Base-by-base conservation (phyloP, 1,140 invertebrate species). In the Ephestia elutella region DNA sequence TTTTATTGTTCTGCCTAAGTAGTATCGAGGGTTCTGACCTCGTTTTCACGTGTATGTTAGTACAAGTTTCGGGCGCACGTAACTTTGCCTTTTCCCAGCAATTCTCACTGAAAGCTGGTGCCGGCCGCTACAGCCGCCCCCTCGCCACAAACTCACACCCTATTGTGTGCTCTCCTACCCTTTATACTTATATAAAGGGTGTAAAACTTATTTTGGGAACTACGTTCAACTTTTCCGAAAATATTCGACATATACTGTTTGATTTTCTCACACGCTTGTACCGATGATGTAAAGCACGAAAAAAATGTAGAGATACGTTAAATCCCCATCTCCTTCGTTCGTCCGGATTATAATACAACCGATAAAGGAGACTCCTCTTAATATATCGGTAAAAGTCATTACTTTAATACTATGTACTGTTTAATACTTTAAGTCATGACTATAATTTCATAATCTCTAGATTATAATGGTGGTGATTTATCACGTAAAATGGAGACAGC, bases 101-200 rank as follows among this genome's bases (percentile, higher is more conserved):
- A 66, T 69, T 68, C 61, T 60, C 64, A 57, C 54, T 65, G 65
- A 74, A 68, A 66, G 64, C 64, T 38, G 62, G 63, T 56, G 56
- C 64, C 68, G 65, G 54, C 62, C 60, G 63, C 65, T 51, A 56
- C 53, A 54, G 51, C 66, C 61, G 58, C 57, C 60, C 70, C 63
- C 64, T 64, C 54, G 50, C 72, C 65, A 60, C 69, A 71, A 71
- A 68, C 72, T 68, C 65, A 64, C 66, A 67, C 71, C 62, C 66
- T 67, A 70, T 68, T 69, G 66, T 67, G 69, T 66, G 62, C 66
- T 71, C 69, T 74, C 63, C 62, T 65, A 71, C 65, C 71, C 69
- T 69, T 74, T 71, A 71, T 63, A 66, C 65, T 44, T 44, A 44
- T 32, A 11, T 44, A 44, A 44, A 44, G 38, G 38, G 38, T n/a